Evolutionary conservation across 2,797 vertebrate genomes (phyloP), one percentile per base, ranked within the genome.

Genomic region (Parotocinclus haroldoi): DNA sequence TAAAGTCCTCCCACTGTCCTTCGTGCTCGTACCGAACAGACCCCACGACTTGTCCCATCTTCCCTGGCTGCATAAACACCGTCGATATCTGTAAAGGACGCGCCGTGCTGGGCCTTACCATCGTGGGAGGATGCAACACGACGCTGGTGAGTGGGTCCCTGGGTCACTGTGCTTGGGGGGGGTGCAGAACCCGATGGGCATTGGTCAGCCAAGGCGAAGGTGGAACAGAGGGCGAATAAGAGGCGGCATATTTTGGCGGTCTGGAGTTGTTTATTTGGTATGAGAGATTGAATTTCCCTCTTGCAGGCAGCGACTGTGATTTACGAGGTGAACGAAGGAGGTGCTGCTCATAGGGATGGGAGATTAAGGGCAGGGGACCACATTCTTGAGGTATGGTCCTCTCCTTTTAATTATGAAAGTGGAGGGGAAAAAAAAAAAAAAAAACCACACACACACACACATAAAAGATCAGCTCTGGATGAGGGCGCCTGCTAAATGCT

Each of bases 321-420:
- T 83, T 95, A 98, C 74, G 95, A 98, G 83, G 93, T 98, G 9
- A 98, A 97, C 76, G 91, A 96, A 82, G 95, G 94, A 68, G 95
- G 96, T 64, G 95, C 94, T 27, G 93, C 95, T 42, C 94, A 93
- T 75, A 96, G 93, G 86, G 96, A 99, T 58, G 94, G 96, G 17
- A 89, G 96, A 73, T 86, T 99, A 3, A 94, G 91, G 89, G 94
- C 95, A 73, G 96, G 96, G 51, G 96, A 98, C 85, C 94, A 96
- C 76, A 95, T 98, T 83, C 83, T 98, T 76, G 94, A 99, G 92
- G 96, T 98, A 80, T 3, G 49, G 1, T 52, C 9, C 13, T 27
- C 27, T 27, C 2, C 27, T 27, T n/a, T n/a, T n/a, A n/a, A n/a
- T n/a, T n/a, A n/a, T n/a, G n/a, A n/a, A n/a, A n/a, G n/a, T n/a